phyloP scores from a whole-genome alignment of 2,888 invertebrate species.

The Pristionchus japonicus region DNA sequence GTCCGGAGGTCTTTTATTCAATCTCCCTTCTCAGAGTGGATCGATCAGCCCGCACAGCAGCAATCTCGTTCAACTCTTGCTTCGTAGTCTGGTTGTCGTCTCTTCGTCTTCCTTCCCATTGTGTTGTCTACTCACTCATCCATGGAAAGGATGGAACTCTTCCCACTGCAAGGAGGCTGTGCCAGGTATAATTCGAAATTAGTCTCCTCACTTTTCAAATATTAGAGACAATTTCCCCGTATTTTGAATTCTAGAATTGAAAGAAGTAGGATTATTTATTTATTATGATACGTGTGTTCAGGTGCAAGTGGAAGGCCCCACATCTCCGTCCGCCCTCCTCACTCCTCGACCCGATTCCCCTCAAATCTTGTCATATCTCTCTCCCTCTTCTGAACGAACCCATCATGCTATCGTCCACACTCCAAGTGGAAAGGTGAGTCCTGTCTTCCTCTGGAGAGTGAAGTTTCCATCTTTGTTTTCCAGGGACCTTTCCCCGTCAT shows the following conservation, averaged over 20 bases:
- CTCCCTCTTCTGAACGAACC: background rate
- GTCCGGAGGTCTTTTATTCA: background rate
- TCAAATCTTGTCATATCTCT: background rate
- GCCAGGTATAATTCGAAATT: background rate
- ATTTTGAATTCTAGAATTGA: too few relatives aligned
- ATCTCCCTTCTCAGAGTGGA: slow-evolving; percentile 10
- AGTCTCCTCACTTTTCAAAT: too few relatives aligned
- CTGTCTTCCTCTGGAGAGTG: background rate
- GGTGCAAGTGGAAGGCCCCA: background rate
- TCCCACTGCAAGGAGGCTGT: slow-evolving; percentile 11
- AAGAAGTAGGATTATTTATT: too few relatives aligned
- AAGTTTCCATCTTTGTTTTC: background rate
- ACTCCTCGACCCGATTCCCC: slow-evolving; percentile 36
- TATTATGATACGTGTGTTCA: too few relatives aligned
- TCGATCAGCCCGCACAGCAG: slow-evolving; percentile 17
- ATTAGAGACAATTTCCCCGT: too few relatives aligned
- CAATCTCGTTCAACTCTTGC: background rate
- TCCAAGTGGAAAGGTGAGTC: slow-evolving; percentile 10
- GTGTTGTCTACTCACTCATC: slow-evolving; percentile 36
- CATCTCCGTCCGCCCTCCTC: slow-evolving; percentile 10
- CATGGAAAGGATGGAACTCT: background rate
- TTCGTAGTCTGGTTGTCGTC: slow-evolving; percentile 41
- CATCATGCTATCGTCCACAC: slow-evolving; percentile 42
- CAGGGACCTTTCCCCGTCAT: slow-evolving; percentile 86
- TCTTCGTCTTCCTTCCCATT: slow-evolving; percentile 36